A percentile compares a stretch with the other conserved stretches of the same genome.
phyloP scores from a whole-genome alignment of 2,888 invertebrate species.

The Campaea margaritaria region DNA sequence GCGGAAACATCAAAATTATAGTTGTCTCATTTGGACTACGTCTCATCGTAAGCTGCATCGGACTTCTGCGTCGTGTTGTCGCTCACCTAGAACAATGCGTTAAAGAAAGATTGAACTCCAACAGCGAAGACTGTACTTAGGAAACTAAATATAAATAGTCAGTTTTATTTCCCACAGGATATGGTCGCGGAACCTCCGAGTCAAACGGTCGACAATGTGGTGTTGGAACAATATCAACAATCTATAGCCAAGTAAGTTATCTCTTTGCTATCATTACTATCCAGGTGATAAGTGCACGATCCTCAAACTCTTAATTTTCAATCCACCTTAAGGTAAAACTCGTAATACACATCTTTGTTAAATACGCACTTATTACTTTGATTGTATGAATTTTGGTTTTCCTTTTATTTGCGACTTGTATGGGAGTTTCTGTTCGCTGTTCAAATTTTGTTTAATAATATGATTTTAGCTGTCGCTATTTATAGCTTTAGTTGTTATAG shows the following conservation, averaged over 20 bases:
- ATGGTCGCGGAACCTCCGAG: slow-evolving; percentile 64
- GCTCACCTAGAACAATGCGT: too few relatives aligned
- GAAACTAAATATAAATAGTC: neutral
- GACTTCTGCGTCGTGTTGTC: too few relatives aligned
- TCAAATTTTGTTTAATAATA: slow-evolving; percentile 6
- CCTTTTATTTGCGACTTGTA: slow-evolving; percentile 15
- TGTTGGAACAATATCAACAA: slow-evolving; percentile 92
- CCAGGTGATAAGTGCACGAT: slow-evolving; percentile 8
- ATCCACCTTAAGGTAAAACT: too few relatives aligned
- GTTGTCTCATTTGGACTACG: too few relatives aligned
- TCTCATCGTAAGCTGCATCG: too few relatives aligned
- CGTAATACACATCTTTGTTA: too few relatives aligned
- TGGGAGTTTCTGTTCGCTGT: slow-evolving; percentile 28
- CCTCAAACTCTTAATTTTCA: too few relatives aligned
- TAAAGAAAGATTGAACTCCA: too few relatives aligned
- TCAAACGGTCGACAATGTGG: slow-evolving; percentile 89
- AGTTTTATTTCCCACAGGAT: slow-evolving; percentile 56
- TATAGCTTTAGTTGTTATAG: neutral
- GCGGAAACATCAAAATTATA: too few relatives aligned
- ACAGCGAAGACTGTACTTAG: too few relatives aligned
- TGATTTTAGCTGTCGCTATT: neutral
- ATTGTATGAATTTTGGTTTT: slow-evolving; percentile 5
- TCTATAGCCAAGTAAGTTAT: slow-evolving; percentile 91
- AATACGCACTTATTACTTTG: slow-evolving; percentile 12
- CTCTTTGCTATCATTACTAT: slow-evolving; percentile 4